Conservation (phyloP, 2,797 vertebrate species). For the Gymnothorax javanicus region DNA sequence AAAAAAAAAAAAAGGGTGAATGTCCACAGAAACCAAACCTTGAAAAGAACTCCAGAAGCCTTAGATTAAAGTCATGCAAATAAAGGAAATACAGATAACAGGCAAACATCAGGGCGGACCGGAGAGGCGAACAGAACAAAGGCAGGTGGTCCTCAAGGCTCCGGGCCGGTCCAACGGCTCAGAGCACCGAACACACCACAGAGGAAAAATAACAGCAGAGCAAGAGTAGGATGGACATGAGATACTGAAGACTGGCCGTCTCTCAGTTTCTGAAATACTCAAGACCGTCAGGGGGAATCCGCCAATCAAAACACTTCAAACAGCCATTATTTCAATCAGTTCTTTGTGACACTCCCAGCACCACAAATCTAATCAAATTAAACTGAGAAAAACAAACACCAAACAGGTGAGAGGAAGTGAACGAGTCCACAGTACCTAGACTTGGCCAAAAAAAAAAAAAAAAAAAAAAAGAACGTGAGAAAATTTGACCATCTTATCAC, state of each 20-base stretch:
- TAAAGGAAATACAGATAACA: neutral
- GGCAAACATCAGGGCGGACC: conserved; percentile 21
- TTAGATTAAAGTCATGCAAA: neutral
- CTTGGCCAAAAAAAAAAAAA: neutral
- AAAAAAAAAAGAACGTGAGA: neutral
- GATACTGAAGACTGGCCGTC: neutral
- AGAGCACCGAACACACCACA: neutral
- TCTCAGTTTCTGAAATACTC: neutral
- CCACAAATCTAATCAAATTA: neutral
- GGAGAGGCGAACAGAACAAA: neutral
- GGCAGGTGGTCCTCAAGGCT: conserved; percentile 13
- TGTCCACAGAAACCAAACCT: neutral
- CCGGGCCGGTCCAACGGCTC: neutral
- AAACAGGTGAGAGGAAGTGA: neutral
- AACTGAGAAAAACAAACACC: conserved; percentile 20
- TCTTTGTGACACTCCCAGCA: neutral
- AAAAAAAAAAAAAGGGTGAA: neutral
- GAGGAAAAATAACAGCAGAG: neutral
- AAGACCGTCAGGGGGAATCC: neutral
- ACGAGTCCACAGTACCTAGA: neutral
- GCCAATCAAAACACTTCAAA: neutral
- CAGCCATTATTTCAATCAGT: neutral
- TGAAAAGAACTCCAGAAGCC: neutral
- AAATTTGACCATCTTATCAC: neutral
- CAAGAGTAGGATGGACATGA: no score